Evolutionary conservation across 2,888 invertebrate species (phyloP), one percentile per base, ranked within the genome.

Genomic region (Dinocampus coccinellae): DNA sequence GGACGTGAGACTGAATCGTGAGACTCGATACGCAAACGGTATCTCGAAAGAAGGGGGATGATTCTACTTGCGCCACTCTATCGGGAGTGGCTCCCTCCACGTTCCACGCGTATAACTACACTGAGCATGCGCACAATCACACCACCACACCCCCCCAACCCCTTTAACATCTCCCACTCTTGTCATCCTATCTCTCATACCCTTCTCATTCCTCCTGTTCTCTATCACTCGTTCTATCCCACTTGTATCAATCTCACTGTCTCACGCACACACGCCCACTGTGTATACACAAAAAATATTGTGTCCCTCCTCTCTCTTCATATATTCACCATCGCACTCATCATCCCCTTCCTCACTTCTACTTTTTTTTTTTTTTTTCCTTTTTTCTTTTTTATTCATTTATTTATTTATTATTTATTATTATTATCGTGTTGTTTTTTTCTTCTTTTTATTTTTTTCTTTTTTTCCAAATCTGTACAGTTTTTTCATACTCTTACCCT

Each of bases 1-100:
- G 84, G 85, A 82, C 84, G 84, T 81, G 78, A 82, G 83, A 86
- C 86, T 86, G 85, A 86, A 82, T 80, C 82, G 80, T 77, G 78
- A 77, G 81, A 79, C 79, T 79, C 80, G 16, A 16, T 16, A 47
- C 72, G 65, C 77, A 79, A 77, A 80, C 79, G 79, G 78, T 74
- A 78, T 79, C 77, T 78, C 75, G 76, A 71, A 78, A n/a, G n/a
- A 78, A 80, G 79, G 81, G 82, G 81, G 81, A 79, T 71, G 76
- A 78, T 81, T 68, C 47, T 68, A 72, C 61, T n/a, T 68, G 73
- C 75, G 76, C 73, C 74, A 73, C 71, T 74, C 67, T 53, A 75
- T 75, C 78, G 78, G 78, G 78, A 78, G 78, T 78, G 78, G 78
- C 77, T 72, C 75, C 74, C 78, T 75, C 75, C 63, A 72, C 73